Evolutionary conservation across 2,113 vertebrate species (phyloP), one percentile per base, ranked within the genome.

Genomic region (Spermophilus dauricus): DNA sequence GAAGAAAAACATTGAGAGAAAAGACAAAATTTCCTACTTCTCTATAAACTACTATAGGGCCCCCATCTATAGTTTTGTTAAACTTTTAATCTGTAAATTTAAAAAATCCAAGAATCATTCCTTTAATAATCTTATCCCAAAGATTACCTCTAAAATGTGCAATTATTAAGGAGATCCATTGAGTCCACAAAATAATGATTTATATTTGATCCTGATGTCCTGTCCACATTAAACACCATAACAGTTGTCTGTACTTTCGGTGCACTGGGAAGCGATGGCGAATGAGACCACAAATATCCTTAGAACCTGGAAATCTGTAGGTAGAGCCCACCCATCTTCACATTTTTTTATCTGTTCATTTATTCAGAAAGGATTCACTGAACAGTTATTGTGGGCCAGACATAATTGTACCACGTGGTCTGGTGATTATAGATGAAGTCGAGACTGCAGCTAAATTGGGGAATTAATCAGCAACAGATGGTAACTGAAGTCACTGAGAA

Each of bases 391-490:
- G 45, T 48, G 86, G 32, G 9, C 28, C 73, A 89, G 69, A 67
- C 0, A 14, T 73, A 86, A 51, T 5, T 87, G 24, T n/a, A 86
- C 42, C 39, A 34, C 51, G 72, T 69, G 70, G 30, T 63, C 84
- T 90, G 39, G 42, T 96, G 84, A 78, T 92, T 83, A 92, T 67
- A 84, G 72, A 90, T 90, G 94, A 92, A 86, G 51, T 95, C 87
- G 95, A 77, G 61, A 86, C 39, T 87, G 10, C 20, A 90, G 86
- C 87, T 97, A 97, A 97, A 92, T 81, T 87, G 86, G 34, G 70
- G 89, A 83, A 48, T 94, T 95, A 89, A 89, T 95, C 86, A 87
- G 86, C 67, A 96, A 95, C 94, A 98, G 96, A 97, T 96, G 92
- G 96, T 82, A 94, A 95, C 39, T 48, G 70, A 93, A 95, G 82